Conservation (phyloP, 2,113 vertebrate species). For the Dascyllus trimaculatus region DNA sequence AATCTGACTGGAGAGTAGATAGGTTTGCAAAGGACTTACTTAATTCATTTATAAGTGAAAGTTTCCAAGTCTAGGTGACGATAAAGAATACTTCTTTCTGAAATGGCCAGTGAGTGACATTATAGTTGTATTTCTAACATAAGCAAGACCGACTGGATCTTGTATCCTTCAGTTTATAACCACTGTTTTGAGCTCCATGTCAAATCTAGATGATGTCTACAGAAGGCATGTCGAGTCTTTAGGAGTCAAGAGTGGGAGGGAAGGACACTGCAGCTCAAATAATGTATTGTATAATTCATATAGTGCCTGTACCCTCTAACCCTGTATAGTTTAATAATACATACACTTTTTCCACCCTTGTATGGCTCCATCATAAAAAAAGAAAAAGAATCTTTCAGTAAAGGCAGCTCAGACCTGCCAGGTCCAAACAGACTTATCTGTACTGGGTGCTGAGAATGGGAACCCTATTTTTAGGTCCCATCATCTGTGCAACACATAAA, state of each 20-base stretch:
- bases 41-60: neutral
- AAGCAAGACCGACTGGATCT: neutral
- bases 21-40: neutral
- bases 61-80: no score
- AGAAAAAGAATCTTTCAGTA: neutral
- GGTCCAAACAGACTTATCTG: slow-evolving; percentile 25
- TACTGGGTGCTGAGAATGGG: neutral
- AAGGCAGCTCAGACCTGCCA: neutral
- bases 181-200: neutral
- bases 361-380: slow-evolving; percentile 12
- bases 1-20: neutral
- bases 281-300: slow-evolving; percentile 71
- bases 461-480: neutral
- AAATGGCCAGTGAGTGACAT: neutral
- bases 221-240: slow-evolving; percentile 26
- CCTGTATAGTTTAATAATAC: slow-evolving; percentile 59
- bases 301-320: slow-evolving; percentile 65
- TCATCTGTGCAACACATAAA: neutral
- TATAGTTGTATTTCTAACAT: neutral
- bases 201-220: slow-evolving; percentile 18
- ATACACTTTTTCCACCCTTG: slow-evolving; percentile 30
- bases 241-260: slow-evolving; percentile 13
- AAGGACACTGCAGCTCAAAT: slow-evolving; percentile 54
- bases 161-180: neutral
- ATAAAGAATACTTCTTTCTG: neutral